phyloP scores from a whole-genome alignment of 2,888 invertebrate species.

The Chaetoderma sp. region DNA sequence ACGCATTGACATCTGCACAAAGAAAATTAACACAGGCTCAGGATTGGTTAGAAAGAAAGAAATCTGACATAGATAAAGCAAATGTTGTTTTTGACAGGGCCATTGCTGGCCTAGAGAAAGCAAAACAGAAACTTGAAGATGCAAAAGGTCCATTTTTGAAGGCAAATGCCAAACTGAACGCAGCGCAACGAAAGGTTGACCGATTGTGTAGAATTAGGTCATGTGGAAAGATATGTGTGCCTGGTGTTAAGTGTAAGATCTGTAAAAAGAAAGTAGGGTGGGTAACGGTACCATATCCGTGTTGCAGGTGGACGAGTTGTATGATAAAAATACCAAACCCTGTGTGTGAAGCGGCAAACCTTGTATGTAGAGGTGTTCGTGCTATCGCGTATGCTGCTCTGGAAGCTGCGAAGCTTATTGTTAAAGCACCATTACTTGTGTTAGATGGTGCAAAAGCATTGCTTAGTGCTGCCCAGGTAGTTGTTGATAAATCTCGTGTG shows the following conservation, averaged over 20 bases:
- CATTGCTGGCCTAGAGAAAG: background rate
- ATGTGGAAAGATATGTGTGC: slow-evolving; percentile 8
- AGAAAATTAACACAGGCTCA: background rate
- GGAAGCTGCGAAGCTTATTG: background rate
- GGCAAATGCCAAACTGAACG: background rate
- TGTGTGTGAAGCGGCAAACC: slow-evolving; percentile 4
- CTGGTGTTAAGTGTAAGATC: slow-evolving; percentile 6
- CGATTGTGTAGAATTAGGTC: slow-evolving; percentile 1
- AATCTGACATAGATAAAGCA: background rate
- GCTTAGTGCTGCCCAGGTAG: background rate
- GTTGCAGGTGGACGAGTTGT: slow-evolving; percentile 8
- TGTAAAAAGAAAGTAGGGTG: background rate
- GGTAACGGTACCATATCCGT: background rate
- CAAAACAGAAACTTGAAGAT: background rate
- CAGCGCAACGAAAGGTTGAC: slow-evolving; percentile 8
- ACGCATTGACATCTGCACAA: background rate
- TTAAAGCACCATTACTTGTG: background rate
- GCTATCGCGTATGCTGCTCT: background rate
- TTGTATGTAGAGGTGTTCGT: background rate
- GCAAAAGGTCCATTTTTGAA: slow-evolving; percentile 1
- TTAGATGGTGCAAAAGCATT: background rate
- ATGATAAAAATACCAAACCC: slow-evolving; percentile 9
- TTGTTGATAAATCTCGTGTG: slow-evolving; percentile 1
- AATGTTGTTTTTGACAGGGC: background rate
- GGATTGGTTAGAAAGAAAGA: slow-evolving; percentile 5